phyloP scores from a whole-genome alignment of 2,797 vertebrate genomes.

The Florisuga fusca region DNA sequence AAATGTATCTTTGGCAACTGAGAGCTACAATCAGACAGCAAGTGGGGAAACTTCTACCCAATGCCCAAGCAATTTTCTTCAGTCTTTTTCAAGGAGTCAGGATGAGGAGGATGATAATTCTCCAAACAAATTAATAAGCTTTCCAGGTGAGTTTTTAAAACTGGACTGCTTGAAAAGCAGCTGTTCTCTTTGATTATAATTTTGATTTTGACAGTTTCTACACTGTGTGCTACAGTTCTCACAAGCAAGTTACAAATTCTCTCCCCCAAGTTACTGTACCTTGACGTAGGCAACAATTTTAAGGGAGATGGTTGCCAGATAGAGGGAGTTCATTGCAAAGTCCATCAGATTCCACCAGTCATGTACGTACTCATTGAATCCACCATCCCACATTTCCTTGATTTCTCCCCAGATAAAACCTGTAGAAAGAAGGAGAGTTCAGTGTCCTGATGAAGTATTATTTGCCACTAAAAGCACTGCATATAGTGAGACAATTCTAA shows the following conservation, averaged over 20 bases:
- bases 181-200: not conserved
- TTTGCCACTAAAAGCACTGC: not conserved
- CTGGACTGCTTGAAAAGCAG: not conserved
- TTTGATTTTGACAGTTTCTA: not conserved
- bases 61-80: not conserved
- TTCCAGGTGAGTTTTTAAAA: slow-evolving; percentile 13
- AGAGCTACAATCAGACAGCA: not conserved
- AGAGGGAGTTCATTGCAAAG: slow-evolving; percentile 98
- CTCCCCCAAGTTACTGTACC: slow-evolving; percentile 77
- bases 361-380: slow-evolving; percentile 96
- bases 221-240: not conserved
- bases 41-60: not conserved
- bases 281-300: slow-evolving; percentile 98
- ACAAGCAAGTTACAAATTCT: not conserved
- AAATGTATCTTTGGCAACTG: not conserved
- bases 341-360: slow-evolving; percentile 99
- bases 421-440: slow-evolving; percentile 69
- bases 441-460: not conserved
- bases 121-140: not conserved
- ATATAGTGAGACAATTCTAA: not conserved
- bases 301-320: slow-evolving; percentile 96
- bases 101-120: not conserved
- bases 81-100: not conserved
- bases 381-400: slow-evolving; percentile 99
- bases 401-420: slow-evolving; percentile 99